Conservation (phyloP, 1,140 invertebrate genomes). For the Procambarus virginalis region DNA sequence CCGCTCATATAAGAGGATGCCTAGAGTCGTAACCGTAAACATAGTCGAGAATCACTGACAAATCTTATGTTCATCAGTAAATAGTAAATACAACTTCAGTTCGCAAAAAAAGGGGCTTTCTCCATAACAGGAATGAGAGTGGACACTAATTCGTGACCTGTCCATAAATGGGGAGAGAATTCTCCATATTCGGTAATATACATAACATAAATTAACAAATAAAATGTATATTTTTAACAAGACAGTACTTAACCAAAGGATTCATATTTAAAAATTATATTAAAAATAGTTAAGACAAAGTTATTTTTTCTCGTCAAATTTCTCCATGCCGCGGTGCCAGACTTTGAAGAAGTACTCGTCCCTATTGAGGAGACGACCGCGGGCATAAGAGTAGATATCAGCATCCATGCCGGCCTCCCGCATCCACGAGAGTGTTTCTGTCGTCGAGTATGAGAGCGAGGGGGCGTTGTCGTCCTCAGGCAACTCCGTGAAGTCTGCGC, state of each 20-base stretch:
- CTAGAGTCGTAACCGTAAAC: constrained; percentile 38
- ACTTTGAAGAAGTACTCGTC: constrained; percentile 97
- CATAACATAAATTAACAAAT: constrained; percentile 34
- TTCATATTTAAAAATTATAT: constrained; percentile 26
- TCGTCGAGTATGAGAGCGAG: constrained; percentile 84
- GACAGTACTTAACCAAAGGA: constrained; percentile 36
- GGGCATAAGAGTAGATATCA: constrained; percentile 90
- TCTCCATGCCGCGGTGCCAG: constrained; percentile 80
- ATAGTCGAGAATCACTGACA: constrained; percentile 55
- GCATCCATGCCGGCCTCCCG: constrained; percentile 93
- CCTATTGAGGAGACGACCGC: constrained; percentile 84
- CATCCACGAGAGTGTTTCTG: constrained; percentile 93
- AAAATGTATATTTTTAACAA: constrained; percentile 50
- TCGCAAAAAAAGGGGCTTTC: constrained; percentile 50
- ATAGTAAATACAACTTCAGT: constrained; percentile 66
- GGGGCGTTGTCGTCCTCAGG: constrained; percentile 78
- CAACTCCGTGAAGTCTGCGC: constrained; percentile 75
- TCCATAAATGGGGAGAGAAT: constrained; percentile 19
- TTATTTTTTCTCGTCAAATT: constrained; percentile 51
- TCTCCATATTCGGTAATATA: constrained; percentile 56
- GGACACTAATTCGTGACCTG: constrained; percentile 50
- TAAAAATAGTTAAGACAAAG: constrained; percentile 83
- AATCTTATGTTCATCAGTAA: constrained; percentile 51
- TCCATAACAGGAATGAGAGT: constrained; percentile 55
- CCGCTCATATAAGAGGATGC: constrained; percentile 6